Evolutionary conservation across 2,113 vertebrate genomes (phyloP).

Genomic region (Pandion haliaetus): DNA sequence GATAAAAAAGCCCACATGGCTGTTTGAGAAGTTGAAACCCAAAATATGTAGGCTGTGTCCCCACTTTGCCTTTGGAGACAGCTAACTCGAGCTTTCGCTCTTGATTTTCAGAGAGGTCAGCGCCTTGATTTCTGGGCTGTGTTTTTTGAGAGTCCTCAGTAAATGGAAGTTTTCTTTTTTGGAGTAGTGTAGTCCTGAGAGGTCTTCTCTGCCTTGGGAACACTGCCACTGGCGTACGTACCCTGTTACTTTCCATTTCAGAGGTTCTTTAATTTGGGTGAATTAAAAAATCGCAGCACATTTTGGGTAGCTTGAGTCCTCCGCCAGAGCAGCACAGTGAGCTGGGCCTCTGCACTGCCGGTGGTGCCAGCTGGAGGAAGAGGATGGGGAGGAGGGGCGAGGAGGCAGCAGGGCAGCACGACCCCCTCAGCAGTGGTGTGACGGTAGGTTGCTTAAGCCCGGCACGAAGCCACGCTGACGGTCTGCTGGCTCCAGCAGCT

Average conservation of each 20-base stretch:
- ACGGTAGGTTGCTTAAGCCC: background rate
- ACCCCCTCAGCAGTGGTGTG: background rate
- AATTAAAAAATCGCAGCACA: background rate
- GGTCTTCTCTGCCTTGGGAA: background rate
- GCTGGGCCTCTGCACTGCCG: background rate
- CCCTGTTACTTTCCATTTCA: background rate
- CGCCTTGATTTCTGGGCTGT: background rate
- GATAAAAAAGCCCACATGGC: background rate
- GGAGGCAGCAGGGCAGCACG: background rate
- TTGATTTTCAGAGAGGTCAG: background rate
- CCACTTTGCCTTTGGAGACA: background rate
- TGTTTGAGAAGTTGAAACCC: background rate
- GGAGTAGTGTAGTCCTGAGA: background rate
- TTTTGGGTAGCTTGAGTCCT: background rate
- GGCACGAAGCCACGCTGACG: rapidly evolving
- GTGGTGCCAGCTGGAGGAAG: background rate
- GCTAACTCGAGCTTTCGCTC: background rate
- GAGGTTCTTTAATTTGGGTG: background rate
- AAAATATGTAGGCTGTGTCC: background rate
- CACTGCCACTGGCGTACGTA: rapidly evolving
- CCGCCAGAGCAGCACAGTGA: background rate
- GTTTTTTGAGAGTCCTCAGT: background rate
- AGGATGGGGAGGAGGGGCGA: background rate
- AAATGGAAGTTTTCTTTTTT: background rate
- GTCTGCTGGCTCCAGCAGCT: background rate